phyloP scores from a whole-genome alignment of 2,797 vertebrate genomes.

The Aeoliscus strigatus region DNA sequence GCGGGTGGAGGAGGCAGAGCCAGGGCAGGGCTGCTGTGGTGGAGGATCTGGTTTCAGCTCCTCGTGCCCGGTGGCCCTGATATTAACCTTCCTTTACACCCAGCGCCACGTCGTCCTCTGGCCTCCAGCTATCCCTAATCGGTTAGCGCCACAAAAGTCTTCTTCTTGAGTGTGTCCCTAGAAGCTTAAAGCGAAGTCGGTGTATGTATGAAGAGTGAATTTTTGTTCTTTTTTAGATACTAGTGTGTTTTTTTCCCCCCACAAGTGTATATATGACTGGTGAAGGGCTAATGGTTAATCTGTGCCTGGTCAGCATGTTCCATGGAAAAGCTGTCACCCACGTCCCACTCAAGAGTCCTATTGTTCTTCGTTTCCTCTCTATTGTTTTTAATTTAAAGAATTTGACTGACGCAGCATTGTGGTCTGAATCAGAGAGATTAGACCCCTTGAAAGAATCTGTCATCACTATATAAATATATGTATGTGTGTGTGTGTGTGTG shows the following conservation, averaged over 20 bases:
- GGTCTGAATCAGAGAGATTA: constrained; percentile 34
- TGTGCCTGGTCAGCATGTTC: constrained; percentile 47
- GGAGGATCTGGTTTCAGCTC: constrained; percentile 34
- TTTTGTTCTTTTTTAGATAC: constrained; percentile 41
- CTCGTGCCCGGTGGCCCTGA: constrained; percentile 31
- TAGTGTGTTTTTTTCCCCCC: constrained; percentile 32
- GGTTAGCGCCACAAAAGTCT: constrained; percentile 20
- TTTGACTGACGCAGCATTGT: constrained; percentile 29
- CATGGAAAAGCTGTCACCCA: constrained; percentile 34
- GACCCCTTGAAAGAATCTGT: constrained; percentile 14
- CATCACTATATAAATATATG: no score
- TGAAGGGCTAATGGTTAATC: constrained; percentile 29
- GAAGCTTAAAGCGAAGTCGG: constrained; percentile 44
- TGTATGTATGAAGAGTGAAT: constrained; percentile 44
- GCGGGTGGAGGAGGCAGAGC: constrained; percentile 39
- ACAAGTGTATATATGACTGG: constrained; percentile 47
- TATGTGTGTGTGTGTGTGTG: no score
- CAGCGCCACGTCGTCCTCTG: constrained; percentile 16
- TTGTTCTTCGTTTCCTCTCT: constrained; percentile 54
- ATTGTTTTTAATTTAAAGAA: constrained; percentile 35
- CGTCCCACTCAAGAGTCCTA: constrained; percentile 36
- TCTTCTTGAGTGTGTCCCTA: constrained; percentile 36
- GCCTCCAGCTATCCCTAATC: constrained; percentile 16
- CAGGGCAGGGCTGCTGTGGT: constrained; percentile 46
- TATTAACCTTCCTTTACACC: constrained; percentile 49